Conservation (phyloP, 2,113 vertebrate species). For the Euleptes europaea region DNA sequence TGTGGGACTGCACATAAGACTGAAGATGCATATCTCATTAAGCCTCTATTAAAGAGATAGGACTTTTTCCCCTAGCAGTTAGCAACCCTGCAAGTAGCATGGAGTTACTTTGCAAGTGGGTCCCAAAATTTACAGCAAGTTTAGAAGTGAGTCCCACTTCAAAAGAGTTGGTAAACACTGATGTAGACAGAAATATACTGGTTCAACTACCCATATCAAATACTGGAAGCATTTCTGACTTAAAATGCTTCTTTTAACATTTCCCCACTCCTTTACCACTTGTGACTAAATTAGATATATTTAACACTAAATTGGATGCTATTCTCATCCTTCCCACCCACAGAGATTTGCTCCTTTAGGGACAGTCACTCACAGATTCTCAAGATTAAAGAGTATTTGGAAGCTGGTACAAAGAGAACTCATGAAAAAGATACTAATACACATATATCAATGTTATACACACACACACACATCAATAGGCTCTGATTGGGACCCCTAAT, state of each 20-base stretch:
- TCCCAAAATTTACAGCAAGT: too few species aligned
- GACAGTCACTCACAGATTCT: not conserved
- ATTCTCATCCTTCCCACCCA: constrained; percentile 18
- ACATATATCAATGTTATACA: not conserved
- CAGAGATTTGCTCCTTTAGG: constrained; percentile 20
- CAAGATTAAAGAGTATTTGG: constrained; percentile 9
- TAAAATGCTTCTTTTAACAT: constrained; percentile 35
- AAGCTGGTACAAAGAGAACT: not conserved
- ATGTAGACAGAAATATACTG: constrained; percentile 36
- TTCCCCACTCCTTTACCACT: constrained; percentile 32
- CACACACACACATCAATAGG: not conserved
- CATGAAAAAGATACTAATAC: not conserved
- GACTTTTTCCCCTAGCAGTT: too few species aligned
- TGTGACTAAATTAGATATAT: constrained; percentile 46
- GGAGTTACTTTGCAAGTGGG: too few species aligned
- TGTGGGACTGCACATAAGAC: too few species aligned
- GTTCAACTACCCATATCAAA: constrained; percentile 41
- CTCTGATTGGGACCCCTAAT: not conserved
- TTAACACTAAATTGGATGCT: constrained; percentile 33
- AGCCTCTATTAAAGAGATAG: too few species aligned
- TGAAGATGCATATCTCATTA: too few species aligned
- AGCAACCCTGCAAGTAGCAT: too few species aligned
- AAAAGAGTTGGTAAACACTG: not conserved
- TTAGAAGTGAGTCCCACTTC: too few species aligned
- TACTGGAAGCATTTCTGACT: constrained; percentile 47